A percentile compares a stretch with the other conserved stretches of the same genome.
phyloP scores from a whole-genome alignment of 2,888 invertebrate species.

The Pseudeuparius sepicola region DNA sequence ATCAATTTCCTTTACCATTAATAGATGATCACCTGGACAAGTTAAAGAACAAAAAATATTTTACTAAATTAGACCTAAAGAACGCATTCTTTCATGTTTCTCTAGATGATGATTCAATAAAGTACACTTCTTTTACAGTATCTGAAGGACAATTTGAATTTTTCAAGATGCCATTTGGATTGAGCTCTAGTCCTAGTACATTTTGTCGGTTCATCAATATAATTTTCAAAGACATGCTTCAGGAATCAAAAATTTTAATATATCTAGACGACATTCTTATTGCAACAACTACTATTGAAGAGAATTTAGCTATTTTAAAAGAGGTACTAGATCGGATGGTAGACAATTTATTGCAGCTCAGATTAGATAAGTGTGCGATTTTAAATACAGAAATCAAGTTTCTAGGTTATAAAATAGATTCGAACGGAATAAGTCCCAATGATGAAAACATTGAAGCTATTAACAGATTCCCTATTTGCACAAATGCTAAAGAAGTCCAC shows the following conservation, averaged over 20 bases:
- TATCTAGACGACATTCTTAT: constrained; percentile 25
- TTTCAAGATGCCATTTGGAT: constrained; percentile 28
- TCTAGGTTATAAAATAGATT: constrained; percentile 24
- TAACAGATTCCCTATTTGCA: constrained; percentile 16
- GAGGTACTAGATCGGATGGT: constrained; percentile 17
- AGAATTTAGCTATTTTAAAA: constrained; percentile 19
- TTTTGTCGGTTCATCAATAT: constrained; percentile 21
- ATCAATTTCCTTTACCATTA: constrained; percentile 26
- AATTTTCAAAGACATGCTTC: constrained; percentile 20
- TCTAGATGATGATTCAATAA: constrained; percentile 23
- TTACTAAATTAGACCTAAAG: constrained; percentile 27
- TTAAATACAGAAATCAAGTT: constrained; percentile 21
- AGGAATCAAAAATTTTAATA: constrained; percentile 16
- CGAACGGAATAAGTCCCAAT: constrained; percentile 13
- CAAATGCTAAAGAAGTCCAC: constrained; percentile 14
- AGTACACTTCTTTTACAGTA: constrained; percentile 29
- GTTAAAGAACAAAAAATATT: constrained; percentile 25
- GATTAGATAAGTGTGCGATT: constrained; percentile 26
- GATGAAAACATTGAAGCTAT: constrained; percentile 14
- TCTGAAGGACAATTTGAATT: constrained; percentile 29
- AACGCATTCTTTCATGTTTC: constrained; percentile 28
- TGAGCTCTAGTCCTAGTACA: constrained; percentile 23
- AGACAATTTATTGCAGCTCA: constrained; percentile 19
- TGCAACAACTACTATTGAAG: constrained; percentile 19
- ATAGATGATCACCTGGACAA: constrained; percentile 28